Conservation (phyloP, 1,140 invertebrate species). For the Habropoda laboriosa region DNA sequence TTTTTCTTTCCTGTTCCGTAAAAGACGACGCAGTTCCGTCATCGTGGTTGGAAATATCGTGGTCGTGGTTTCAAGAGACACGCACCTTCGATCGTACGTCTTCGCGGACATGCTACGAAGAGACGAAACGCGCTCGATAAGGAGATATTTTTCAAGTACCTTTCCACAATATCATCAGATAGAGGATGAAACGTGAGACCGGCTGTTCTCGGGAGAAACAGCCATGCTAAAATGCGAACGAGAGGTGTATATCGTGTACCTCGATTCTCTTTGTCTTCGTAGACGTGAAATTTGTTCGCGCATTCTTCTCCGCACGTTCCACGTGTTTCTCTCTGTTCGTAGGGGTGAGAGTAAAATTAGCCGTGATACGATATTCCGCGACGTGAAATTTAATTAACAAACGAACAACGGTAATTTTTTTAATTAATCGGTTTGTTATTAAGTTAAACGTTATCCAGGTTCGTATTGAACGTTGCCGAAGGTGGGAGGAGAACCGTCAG, state of each 20-base stretch:
- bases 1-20: too few species aligned
- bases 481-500: background rate
- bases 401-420: too few species aligned
- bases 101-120: background rate
- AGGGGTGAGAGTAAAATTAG: too few species aligned
- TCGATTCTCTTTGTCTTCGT: background rate
- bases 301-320: too few species aligned
- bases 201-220: background rate
- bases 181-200: background rate
- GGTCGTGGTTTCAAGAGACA: background rate
- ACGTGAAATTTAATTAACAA: too few species aligned
- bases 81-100: background rate
- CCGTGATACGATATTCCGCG: too few species aligned
- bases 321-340: too few species aligned
- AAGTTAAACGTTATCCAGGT: too few species aligned
- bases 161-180: background rate
- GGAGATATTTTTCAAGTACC: constrained; percentile 14
- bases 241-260: background rate
- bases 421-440: too few species aligned
- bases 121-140: constrained; percentile 19
- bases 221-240: background rate
- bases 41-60: background rate
- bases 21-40: background rate
- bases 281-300: background rate
- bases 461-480: too few species aligned